These are phyloP conservation scores for Tinamus guttatus DNA, from an alignment of 2,113 vertebrate species.

Conservation along the genomic window DNA sequence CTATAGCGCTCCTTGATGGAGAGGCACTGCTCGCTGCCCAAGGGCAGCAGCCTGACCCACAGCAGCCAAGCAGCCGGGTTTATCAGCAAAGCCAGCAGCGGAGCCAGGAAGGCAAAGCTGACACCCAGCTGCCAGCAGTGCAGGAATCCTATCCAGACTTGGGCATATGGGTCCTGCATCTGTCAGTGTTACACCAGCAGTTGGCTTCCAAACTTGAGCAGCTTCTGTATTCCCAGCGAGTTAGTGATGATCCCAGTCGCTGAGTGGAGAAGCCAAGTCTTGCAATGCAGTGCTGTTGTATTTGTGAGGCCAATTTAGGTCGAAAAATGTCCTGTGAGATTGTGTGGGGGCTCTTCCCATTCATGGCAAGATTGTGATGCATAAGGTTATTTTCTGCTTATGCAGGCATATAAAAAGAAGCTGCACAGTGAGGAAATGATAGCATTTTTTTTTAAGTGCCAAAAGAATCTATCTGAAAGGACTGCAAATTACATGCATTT, in stretches of 20 bases:
- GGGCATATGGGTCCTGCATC: constrained; percentile 75
- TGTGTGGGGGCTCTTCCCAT: not conserved
- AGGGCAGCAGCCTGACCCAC: constrained; percentile 42
- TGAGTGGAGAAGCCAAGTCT: constrained; percentile 2
- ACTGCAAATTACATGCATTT: not conserved
- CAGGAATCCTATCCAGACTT: constrained; percentile 45
- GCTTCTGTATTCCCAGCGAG: constrained; percentile 31
- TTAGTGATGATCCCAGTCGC: constrained; percentile 22
- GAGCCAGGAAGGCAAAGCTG: constrained; percentile 65
- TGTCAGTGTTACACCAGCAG: constrained; percentile 70
- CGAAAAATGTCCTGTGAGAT: not conserved
- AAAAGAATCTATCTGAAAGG: not conserved
- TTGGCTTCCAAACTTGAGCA: constrained; percentile 59
- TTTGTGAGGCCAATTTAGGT: constrained; percentile 44
- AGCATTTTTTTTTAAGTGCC: not conserved
- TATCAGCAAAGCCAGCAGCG: constrained; percentile 58
- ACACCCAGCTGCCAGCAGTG: constrained; percentile 70
- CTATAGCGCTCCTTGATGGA: constrained; percentile 18
- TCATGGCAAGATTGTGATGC: not conserved
- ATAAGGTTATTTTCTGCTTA: not conserved
- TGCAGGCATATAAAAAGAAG: not conserved
- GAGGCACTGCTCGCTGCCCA: not conserved
- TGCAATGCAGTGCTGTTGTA: not conserved
- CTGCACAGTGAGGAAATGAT: not conserved
- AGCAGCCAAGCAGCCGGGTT: constrained; percentile 25